Base-by-base conservation (phyloP, 2,888 invertebrate genomes). In the Tipula vernalis region DNA sequence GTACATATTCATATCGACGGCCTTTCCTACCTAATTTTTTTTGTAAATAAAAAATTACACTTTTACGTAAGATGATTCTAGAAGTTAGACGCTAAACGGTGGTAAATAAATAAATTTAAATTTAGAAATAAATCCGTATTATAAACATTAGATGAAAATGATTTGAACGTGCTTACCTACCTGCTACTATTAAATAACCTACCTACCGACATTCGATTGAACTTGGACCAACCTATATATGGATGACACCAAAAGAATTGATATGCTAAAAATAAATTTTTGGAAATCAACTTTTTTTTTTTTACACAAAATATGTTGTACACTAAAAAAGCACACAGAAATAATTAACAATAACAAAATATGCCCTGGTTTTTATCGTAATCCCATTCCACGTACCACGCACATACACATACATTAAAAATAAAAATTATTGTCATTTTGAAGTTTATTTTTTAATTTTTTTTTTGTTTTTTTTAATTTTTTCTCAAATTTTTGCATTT, bases 341-440 rank as follows among this genome's bases (percentile, higher is more conserved):
- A n/a, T 15, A 15, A 57, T 57, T 6, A 57, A 57, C 2, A 5
- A 51, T 51, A 41, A 28, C 1, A 28, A 41, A 41, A 41, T 41
- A 44, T 44, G 39, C 13, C 15, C 18, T 15, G 15, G 6, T 15
- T 57, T 57, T 47, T 15, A 15, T 15, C n/a, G 15, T 57, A 57
- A 6, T 15, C 71, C 28, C 71, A 28, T 71, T 71, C 18, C 51
- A n/a, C 51, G 3, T 13, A 51, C 51, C 51, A 51, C 18, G 28
- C 71, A 71, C 71, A 71, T 71, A 28, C 28, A 28, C 28, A 71
- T 71, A 28, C 71, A 71, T 28, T 13, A 71, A 71, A 71, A 71
- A 71, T 71, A 71, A 71, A 71, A 71, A 71, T 71, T 71, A 71
- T 71, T 71, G 71, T 71, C 71, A 71, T 71, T 71, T 71, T 71